Base-by-base conservation (phyloP, 92 coral and sea anemone species). In the Metridium senile region DNA sequence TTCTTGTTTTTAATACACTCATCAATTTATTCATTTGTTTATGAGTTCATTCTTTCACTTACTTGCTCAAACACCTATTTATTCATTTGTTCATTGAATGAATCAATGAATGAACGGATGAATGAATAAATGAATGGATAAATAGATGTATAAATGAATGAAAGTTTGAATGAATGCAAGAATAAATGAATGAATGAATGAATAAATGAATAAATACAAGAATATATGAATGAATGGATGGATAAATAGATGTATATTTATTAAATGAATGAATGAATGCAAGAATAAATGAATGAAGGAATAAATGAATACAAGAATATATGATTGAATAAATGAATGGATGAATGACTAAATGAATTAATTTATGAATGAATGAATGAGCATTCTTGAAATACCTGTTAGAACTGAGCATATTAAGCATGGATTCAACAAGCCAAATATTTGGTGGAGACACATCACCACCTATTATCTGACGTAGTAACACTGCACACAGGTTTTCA, bases 401-500 rank as follows among this genome's bases (percentile, higher is more conserved):
- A 67, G 56, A 85, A 58, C 68, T 82, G 30, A 92, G 79, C 29
- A 96, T 68, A 53, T 82, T 90, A 52, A 96, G 73, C 47, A 96
- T 71, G 43, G 93, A 85, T 45, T 96, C 99, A 1, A 87, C 91
- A 27, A 96, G 82, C 98, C 99, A 96, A 26, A 93, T 81, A 74
- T 96, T 96, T 29, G 88, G 82, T 6, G 89, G 81, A 54, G 95
- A 87, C 57, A 79, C 69, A 61, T 96, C 99, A 30, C 99, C 99
- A 27, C 99, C 99, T 34, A 87, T 87, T 17, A 89, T 87, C 76
- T 96, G 99, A 32, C 97, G 87, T 21, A 96, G 83, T 35, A 96
- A 92, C 45, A 97, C 99, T 62, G 88, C 98, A 74, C 99, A 96
- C 2, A 96, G 69, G 28, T 94, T 97, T 66, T 96, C 99, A 27